These are phyloP conservation scores for Diogma glabrata DNA, from an alignment of 2,888 invertebrate genomes.

Conservation along the genomic window DNA sequence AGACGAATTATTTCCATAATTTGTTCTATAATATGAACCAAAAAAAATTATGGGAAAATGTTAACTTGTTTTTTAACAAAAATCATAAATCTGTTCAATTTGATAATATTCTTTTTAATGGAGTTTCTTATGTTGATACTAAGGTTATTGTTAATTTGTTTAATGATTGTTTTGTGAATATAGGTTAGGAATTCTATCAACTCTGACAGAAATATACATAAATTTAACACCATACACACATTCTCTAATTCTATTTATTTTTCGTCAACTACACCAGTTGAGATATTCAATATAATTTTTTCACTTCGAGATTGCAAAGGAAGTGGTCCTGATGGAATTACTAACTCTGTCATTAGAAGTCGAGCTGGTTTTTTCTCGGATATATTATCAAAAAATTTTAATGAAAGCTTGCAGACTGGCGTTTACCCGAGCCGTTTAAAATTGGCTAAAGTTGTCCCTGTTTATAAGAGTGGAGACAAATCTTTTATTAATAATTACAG, in stretches of 20 bases:
- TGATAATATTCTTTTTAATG: no score
- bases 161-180: not conserved
- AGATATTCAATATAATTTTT: not conserved
- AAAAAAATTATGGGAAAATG: no score
- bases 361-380: not conserved
- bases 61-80: not conserved
- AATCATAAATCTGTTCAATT: not conserved
- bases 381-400: not conserved
- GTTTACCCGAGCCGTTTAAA: no score
- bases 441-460: not conserved
- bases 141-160: not conserved
- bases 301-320: not conserved
- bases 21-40: no score
- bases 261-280: not conserved
- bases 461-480: not conserved
- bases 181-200: not conserved
- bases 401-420: not conserved
- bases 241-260: not conserved
- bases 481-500: not conserved
- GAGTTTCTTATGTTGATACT: not conserved
- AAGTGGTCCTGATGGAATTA: not conserved
- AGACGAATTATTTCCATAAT: no score
- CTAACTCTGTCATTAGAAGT: not conserved
- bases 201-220: not conserved
- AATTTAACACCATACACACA: not conserved